Base-by-base conservation (phyloP, 2,888 invertebrate genomes). In the Hydrotaea diabolus region DNA sequence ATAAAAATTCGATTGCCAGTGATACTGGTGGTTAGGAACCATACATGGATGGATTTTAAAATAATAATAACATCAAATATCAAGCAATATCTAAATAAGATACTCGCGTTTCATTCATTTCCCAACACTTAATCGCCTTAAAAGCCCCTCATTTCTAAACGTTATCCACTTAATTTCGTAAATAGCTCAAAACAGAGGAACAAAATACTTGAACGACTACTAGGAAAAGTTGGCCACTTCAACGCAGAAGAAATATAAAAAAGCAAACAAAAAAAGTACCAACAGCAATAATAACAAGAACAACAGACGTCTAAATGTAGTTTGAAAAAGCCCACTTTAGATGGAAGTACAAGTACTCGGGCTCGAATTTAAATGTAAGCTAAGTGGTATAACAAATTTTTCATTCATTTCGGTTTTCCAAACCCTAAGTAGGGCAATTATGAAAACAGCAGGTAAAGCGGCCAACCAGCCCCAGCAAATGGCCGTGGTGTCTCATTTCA, bases 391-490 rank as follows among this genome's bases (percentile, higher is more conserved):
- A 76, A 72, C 21, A 66, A 79, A 59, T 71, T 49, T 39, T 49
- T 66, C 23, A 46, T 74, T 74, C n/a, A 19, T 46, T 69, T 66
- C 13, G 39, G 19, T 79, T 64, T 36, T 77, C 66, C 23, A 57
- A n/a, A 71, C 43, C 26, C 64, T 73, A 62, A 83, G 62, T 80
- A 77, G 83, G 83, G 46, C 83, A 83, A 80, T 76, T 77, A 77
- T 77, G 57, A 53, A 74, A 69, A 73, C 73, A 73, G 64, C 76
- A 80, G 73, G 59, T 71, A 39, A 46, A 59, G 46, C 21, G 46
- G 46, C 69, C 23, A 46, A 31, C 13, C 26, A n/a, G n/a, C n/a
- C n/a, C n/a, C n/a, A n/a, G 62, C 21, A 21, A 71, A 53, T 69
- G 77, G 53, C 4, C 39, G 39, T 39, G n/a, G 11, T 46, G 49